These are phyloP conservation scores for Anguilla megastoma DNA, from an alignment of 2,797 vertebrate species.

Conservation along the genomic window DNA sequence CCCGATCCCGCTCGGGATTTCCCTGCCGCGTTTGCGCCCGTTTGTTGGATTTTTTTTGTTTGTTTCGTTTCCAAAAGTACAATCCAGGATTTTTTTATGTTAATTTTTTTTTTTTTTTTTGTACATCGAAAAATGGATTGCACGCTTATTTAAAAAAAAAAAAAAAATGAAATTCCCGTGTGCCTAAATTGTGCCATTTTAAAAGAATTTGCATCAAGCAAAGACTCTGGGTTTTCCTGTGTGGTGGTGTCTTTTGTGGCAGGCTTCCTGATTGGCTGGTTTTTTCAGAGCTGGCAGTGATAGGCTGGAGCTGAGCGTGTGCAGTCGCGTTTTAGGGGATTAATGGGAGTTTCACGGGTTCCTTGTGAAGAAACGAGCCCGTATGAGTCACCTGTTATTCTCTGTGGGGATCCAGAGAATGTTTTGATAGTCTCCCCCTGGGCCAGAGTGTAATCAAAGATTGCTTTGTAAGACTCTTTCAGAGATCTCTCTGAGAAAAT, in stretches of 20 bases:
- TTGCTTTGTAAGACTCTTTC: slow-evolving; percentile 78
- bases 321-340: slow-evolving; percentile 63
- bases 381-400: slow-evolving; percentile 75
- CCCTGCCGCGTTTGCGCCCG: neutral
- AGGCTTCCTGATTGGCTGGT: slow-evolving; percentile 19
- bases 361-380: slow-evolving; percentile 58
- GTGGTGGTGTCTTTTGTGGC: slow-evolving; percentile 11
- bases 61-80: no score
- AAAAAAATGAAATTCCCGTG: no score
- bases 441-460: slow-evolving; percentile 74
- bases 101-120: no score
- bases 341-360: slow-evolving; percentile 59
- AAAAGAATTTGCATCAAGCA: no score
- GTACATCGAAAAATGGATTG: no score
- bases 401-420: slow-evolving; percentile 60
- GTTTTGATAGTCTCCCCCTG: slow-evolving; percentile 72
- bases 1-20: slow-evolving; percentile 36
- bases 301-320: slow-evolving; percentile 27
- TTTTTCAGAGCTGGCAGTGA: slow-evolving; percentile 29
- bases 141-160: no score
- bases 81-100: no score
- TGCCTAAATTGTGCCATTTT: neutral
- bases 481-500: slow-evolving; percentile 70
- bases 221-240: neutral
- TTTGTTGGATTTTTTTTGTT: no score